Evolutionary conservation across 2,113 vertebrate genomes (phyloP).

Genomic region (Gobio gobio): DNA sequence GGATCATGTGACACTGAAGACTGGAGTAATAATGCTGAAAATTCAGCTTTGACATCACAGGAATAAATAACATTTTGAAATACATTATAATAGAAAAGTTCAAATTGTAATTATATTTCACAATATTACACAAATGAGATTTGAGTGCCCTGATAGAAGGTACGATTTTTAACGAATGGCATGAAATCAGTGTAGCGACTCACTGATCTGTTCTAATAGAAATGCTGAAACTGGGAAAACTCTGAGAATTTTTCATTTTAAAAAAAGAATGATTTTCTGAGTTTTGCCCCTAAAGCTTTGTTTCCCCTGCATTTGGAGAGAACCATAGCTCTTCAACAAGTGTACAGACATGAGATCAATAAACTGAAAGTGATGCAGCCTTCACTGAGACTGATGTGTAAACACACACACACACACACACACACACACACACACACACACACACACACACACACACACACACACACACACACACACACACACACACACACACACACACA

Average conservation of each 20-base stretch:
- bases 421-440: not conserved
- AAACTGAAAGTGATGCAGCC: slow-evolving; percentile 1
- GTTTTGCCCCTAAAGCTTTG: not conserved
- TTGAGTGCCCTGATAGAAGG: not conserved
- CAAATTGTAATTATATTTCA: not conserved
- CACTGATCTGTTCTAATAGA: not conserved
- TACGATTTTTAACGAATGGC: not conserved
- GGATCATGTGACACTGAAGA: too few species aligned
- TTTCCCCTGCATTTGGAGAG: not conserved
- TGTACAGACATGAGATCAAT: slow-evolving; percentile 1
- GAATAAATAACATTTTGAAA: too few species aligned
- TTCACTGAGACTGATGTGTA: not conserved
- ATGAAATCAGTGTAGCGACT: not conserved
- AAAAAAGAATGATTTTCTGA: not conserved
- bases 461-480: not conserved
- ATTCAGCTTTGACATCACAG: too few species aligned
- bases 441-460: not conserved
- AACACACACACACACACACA: not conserved
- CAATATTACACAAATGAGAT: not conserved
- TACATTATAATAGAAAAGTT: too few species aligned
- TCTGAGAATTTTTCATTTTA: not conserved
- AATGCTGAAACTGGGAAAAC: not conserved
- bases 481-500: not conserved
- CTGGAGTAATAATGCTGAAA: too few species aligned
- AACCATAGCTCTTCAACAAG: not conserved